Percentiles rank a stretch among this genome's conserved stretches.
phyloP scores from a whole-genome alignment of 30 jellyfish, hydroid and myxozoan genomes.

The Clytia hemisphaerica region DNA sequence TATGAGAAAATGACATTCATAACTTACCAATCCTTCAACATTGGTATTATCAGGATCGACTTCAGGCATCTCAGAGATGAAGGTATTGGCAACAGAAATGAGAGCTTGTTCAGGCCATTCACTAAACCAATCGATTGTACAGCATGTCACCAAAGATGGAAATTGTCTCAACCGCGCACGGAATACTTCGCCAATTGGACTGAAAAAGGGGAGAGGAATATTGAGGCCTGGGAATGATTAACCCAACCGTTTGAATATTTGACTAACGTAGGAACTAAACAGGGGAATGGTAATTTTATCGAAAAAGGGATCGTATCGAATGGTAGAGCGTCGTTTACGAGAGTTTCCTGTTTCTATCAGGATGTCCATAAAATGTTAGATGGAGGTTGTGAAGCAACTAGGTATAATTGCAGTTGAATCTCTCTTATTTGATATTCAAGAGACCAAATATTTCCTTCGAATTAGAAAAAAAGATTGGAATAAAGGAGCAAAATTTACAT shows the following conservation, averaged over 20 bases:
- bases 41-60: conserved; percentile 68
- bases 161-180: conserved; percentile 91
- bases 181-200: conserved; percentile 95
- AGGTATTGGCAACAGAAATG: conserved; percentile 81
- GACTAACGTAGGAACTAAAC: no score
- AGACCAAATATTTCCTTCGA: no score
- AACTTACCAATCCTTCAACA: conserved; percentile 73
- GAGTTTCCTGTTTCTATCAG: no score
- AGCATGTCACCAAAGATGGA: conserved; percentile 91
- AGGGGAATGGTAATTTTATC: not conserved
- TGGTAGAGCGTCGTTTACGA: no score
- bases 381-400: no score
- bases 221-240: not conserved
- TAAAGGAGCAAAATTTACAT: no score
- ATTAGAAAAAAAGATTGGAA: no score
- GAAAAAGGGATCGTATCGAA: not conserved
- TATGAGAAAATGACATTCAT: not conserved
- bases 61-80: conserved; percentile 88
- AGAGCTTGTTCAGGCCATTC: conserved; percentile 98
- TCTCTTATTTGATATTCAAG: no score
- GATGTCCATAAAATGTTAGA: no score
- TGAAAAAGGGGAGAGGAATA: not conserved
- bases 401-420: no score
- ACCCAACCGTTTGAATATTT: no score
- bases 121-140: conserved; percentile 96